Evolutionary conservation across 2,888 invertebrate species (phyloP), one percentile per base, ranked within the genome.

Genomic region (Germaria angustata): DNA sequence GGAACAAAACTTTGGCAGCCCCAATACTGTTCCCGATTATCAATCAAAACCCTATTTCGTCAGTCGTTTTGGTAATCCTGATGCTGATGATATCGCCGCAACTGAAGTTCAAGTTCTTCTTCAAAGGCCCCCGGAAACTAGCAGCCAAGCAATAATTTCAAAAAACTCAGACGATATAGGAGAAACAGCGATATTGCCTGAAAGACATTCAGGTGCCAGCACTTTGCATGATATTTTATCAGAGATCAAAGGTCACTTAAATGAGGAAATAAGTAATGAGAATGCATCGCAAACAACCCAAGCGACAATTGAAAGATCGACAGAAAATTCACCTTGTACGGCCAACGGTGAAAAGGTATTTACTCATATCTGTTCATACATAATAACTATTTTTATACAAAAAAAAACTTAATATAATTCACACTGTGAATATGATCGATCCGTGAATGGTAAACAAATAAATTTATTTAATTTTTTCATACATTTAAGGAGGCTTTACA

Each of bases 271-370:
- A 34, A 22, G 2, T 28, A 32, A 22, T 20, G 32, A n/a, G 3
- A 44, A 5, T 53, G 41, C 0, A 20, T 11, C 20, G 28, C 11
- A 5, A 44, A 15, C 53, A 24, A 51, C 65, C 0, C 34, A 65
- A 34, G 13, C 13, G n/a, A 53, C 20, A 11, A 4, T 24, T 4
- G 34, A 15, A 15, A 41, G 11, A 28, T 11, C 63, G 2, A 41
- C 61, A 46, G 28, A 34, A 32, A 69, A 57, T 9, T 41, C 61
- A 2, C 0, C 57, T 9, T 88, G 88, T 69, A 59, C 79, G 46
- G 80, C 80, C 65, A 86, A 86, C 34, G 88, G 88, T 11, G 17
- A 36, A 7, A 86, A 88, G 85, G 88, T 88, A 68, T 15, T 22
- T 22, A 28, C 53, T 22, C 44, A 17, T 28, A 5, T 28, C 6